phyloP scores from a whole-genome alignment of 92 coral and sea anemone species.

The Porites evermanni region DNA sequence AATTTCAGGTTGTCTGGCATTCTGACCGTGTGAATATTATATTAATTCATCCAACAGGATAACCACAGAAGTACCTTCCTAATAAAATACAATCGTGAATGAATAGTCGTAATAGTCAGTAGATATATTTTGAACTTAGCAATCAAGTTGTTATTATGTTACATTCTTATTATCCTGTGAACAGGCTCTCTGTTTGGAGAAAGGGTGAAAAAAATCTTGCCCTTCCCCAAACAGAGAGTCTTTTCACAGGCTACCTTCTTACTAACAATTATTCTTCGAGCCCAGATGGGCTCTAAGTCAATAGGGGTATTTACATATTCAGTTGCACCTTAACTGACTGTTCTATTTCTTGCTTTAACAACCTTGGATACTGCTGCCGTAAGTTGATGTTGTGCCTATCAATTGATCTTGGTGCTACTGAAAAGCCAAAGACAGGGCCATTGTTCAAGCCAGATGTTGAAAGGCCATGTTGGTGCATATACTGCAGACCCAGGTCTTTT shows the following conservation, averaged over 20 bases:
- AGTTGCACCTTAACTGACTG: too few species aligned
- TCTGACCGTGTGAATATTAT: conserved; percentile 51
- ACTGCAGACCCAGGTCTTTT: conserved; percentile 9
- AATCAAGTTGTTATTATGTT: conserved; percentile 1
- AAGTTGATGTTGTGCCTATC: conserved; percentile 32
- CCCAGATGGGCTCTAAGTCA: not conserved
- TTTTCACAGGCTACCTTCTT: conserved; percentile 10
- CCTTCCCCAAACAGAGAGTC: conserved; percentile 12
- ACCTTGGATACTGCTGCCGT: not conserved
- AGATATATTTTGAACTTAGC: conserved; percentile 14
- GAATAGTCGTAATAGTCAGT: conserved; percentile 24
- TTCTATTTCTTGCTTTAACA: too few species aligned
- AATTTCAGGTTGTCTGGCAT: conserved; percentile 33
- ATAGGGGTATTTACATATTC: too few species aligned
- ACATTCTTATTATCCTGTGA: conserved; percentile 4
- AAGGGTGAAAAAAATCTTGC: conserved; percentile 1
- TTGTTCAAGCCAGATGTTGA: conserved; percentile 20
- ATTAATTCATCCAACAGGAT: conserved; percentile 55
- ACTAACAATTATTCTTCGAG: not conserved
- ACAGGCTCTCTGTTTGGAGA: too few species aligned
- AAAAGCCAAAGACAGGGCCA: conserved; percentile 30
- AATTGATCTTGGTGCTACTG: conserved; percentile 29
- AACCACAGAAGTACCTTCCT: not conserved
- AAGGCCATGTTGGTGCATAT: conserved; percentile 1
- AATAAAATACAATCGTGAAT: not conserved